Evolutionary conservation across 2,888 invertebrate species (phyloP), one percentile per base, ranked within the genome.

Genomic region (Dryobota labecula): DNA sequence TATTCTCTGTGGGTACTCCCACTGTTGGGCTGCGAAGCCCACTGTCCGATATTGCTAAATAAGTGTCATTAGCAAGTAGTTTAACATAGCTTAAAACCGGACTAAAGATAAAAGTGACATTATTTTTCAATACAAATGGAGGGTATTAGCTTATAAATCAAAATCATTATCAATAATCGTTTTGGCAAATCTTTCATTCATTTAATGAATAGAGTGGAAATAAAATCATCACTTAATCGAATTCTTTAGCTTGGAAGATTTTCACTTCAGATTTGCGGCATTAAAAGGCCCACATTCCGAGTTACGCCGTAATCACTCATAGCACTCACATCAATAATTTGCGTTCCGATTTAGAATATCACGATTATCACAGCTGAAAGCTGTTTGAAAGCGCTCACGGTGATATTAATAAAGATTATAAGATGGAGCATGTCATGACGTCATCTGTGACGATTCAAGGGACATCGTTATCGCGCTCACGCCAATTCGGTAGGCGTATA

Each of bases 71-170:
- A 74, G 78, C 47, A n/a, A 60, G 15, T 78, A 78, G 70, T 69
- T 60, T 70, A 62, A 63, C 43, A 58, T 58, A 60, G 74, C 75
- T 78, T 78, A 41, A 45, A 76, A 47, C 13, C 30, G 27, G n/a
- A 65, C 11, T 69, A 63, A 66, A 66, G 78, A 78, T 75, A 70
- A 78, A 75, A 75, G 70, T 78, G 78, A 70, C 78, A 75, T 72
- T 65, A 62, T 41, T 73, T 68, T 53, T 65, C n/a, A 60, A 30
- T 20, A 33, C 72, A 53, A 51, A 71, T 66, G 4, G 36, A 73
- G 73, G 72, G 73, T 77, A 67, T 54, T 77, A 77, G 73, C 70
- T 76, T 64, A 30, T 49, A 51, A 51, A 73, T 54, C 24, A 47
- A 51, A 73, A 1, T 53, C 51, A 58, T 58, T 15, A 36, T 53